Evolutionary conservation across 2,113 vertebrate genomes (phyloP), one percentile per base, ranked within the genome.

Genomic region (Rhipidura dahli): DNA sequence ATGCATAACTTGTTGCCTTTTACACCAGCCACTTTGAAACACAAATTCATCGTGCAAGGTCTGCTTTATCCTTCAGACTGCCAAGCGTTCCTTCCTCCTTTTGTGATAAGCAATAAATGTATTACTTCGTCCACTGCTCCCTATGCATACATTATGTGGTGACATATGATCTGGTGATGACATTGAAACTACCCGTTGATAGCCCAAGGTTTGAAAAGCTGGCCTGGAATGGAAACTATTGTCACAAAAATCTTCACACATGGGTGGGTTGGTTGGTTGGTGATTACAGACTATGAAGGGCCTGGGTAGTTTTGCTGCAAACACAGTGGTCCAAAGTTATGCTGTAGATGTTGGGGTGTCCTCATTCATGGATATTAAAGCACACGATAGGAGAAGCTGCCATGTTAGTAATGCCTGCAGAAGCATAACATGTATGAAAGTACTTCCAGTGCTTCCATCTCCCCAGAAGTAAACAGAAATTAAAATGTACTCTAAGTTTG

Each of bases 391-490:
- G 47, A 47, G 79, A 75, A 75, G 65, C 37, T 26, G 39, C 61
- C 76, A 70, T 33, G 42, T 56, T 83, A 64, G 72, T 66, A 65
- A 47, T 7, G 45, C 44, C 78, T 83, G 72, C 42, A 91, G 76
- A 84, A 63, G 40, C 11, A 1, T 42, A 83, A 85, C 2, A 0
- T 59, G 39, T 71, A 82, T 71, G 69, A 90, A 94, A 90, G 71
- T 28, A 56, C n/a, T 86, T 78, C 61, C 61, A 78, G 30, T 51
- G 56, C 83, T 94, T 90, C 91, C 87, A 92, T 57, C 83, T 94
- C 70, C 70, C 65, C 47, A 90, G 93, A 92, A 94, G 79, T 96
- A 97, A 94, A 93, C 89, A 94, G 80, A 95, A 94, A 96, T 96
- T 96, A 93, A 90, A 95, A 94, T 61, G n/a, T 70, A 44, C 77